Evolutionary conservation across 2,113 vertebrate genomes (phyloP), one percentile per base, ranked within the genome.

Genomic region (Thomomys bottae): DNA sequence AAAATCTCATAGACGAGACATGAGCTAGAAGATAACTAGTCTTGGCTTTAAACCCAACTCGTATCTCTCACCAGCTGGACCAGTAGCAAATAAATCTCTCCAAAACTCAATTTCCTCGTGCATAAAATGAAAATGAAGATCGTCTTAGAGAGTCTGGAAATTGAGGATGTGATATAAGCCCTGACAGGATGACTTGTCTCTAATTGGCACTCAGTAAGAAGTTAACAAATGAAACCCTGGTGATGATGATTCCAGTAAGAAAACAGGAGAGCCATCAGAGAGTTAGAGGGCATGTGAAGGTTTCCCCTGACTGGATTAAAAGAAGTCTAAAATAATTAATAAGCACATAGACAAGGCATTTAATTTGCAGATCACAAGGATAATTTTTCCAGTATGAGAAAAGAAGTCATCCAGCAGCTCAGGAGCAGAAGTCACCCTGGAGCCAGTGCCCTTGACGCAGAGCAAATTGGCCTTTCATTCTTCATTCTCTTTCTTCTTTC

Each of bases 321-420:
- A 28, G 12, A 89, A 93, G 45, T 75, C 28, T 59, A 67, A 80
- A 88, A 42, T 61, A 82, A 88, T 71, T 63, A 76, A 75, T 79
- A 93, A 87, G 76, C 42, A 63, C 36, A 91, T 54, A 28, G 23
- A 34, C 57, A 87, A 38, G 17, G 30, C 12, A 64, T 45, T 94
- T 73, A n/a, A 75, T 78, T 73, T 87, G 78, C 49, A 78, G 73
- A 87, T 87, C 84, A 85, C 38, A 87, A 80, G 70, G 67, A 84
- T 70, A 78, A 78, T 84, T 78, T 90, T 93, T 88, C 84, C 63
- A 81, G 32, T 42, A n/a, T 90, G 87, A 82, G 81, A 89, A 93
- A 88, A 94, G 14, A 91, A 45, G 26, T 68, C 79, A 14, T 82
- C 77, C 73, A 81, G 66, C 77, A 92, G 71, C 45, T 90, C 59